A percentile compares a stretch with the other conserved stretches of the same genome.
These are phyloP conservation scores for Leptosomus discolor DNA, from an alignment of 2,113 vertebrate species.

Conservation along the genomic window DNA sequence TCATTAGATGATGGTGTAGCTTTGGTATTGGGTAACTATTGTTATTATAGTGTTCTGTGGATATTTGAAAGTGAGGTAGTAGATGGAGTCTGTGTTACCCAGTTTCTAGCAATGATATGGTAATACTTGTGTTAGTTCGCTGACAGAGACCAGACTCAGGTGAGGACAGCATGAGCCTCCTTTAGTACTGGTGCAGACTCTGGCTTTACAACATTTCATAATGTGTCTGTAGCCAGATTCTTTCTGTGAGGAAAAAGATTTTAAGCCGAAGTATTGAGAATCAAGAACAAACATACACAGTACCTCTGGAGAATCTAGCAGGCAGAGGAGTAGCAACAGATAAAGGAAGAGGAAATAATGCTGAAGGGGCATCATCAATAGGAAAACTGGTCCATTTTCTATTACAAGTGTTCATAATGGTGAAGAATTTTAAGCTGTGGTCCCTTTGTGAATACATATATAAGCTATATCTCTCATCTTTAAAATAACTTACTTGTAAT, in stretches of 20 bases:
- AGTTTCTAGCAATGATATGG: background rate
- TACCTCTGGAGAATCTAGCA: background rate
- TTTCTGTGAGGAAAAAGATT: background rate
- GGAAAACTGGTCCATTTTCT: background rate
- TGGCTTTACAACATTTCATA: background rate
- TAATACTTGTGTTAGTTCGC: background rate
- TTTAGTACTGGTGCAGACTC: background rate
- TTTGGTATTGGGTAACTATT: background rate
- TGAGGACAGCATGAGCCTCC: background rate
- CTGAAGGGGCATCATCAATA: background rate
- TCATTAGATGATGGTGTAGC: background rate
- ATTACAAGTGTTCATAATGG: background rate
- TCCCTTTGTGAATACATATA: background rate
- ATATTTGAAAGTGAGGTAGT: background rate
- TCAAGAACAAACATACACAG: background rate
- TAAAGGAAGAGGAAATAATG: background rate
- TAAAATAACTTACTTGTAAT: background rate
- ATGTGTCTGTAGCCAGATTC: background rate
- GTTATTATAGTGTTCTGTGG: background rate
- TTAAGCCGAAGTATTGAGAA: background rate
- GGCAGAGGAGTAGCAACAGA: background rate
- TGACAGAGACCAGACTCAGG: accelerated
- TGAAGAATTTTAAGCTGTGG: background rate
- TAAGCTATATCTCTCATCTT: background rate
- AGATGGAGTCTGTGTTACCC: background rate